A percentile compares a stretch with the other conserved stretches of the same genome.
These are phyloP conservation scores for Dryobota labecula DNA, from an alignment of 2,888 invertebrate genomes.

Conservation along the genomic window DNA sequence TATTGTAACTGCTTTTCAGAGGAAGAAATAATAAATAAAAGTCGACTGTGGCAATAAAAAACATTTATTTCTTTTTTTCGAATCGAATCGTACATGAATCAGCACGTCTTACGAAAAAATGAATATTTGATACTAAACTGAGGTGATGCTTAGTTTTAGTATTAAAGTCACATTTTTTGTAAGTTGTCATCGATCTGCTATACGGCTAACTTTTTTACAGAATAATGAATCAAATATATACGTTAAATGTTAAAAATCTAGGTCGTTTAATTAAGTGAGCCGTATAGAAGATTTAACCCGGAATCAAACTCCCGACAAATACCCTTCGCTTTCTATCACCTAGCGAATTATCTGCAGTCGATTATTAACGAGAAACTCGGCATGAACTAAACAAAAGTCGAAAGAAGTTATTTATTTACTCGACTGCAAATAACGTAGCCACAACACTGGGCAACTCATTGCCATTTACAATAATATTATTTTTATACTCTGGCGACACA, in stretches of 20 bases:
- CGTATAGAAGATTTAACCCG: constrained; percentile 46
- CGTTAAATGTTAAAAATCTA: constrained; percentile 27
- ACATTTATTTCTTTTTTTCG: constrained; percentile 81
- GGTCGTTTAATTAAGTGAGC: constrained; percentile 35
- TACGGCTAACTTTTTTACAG: constrained; percentile 36
- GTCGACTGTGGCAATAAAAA: constrained; percentile 86
- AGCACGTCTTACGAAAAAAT: constrained; percentile 58
- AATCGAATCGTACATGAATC: constrained; percentile 64
- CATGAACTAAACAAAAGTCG: constrained; percentile 12
- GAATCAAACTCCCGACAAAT: constrained; percentile 44
- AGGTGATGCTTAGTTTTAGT: constrained; percentile 43
- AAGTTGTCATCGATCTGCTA: constrained; percentile 49
- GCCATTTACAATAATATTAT: constrained; percentile 65
- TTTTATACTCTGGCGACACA: constrained; percentile 66
- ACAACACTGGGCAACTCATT: constrained; percentile 68
- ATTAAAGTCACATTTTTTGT: constrained; percentile 60
- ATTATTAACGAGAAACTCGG: constrained; percentile 26
- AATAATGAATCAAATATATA: constrained; percentile 19
- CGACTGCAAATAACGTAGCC: constrained; percentile 56
- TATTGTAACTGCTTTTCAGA: constrained; percentile 82
- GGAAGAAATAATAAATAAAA: constrained; percentile 86
- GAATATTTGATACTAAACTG: constrained; percentile 62
- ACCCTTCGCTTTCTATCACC: constrained; percentile 48
- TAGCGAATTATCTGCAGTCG: constrained; percentile 48
- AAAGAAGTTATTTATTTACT: constrained; percentile 16